Evolutionary conservation across 2,797 vertebrate species (phyloP).

Genomic region (Sparus aurata): DNA sequence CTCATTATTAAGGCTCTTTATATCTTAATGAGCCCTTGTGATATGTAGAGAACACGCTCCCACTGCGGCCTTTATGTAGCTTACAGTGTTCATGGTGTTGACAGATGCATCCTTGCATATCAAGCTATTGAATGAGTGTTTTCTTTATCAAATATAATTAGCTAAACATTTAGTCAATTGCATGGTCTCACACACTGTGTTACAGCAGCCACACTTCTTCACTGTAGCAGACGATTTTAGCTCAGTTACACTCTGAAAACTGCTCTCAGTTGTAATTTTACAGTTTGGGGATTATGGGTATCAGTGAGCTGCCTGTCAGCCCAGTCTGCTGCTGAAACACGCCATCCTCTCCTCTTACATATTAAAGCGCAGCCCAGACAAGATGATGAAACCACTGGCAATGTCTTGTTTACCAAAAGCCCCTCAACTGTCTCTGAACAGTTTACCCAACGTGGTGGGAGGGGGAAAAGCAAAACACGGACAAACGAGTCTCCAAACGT

Average conservation of each 20-base stretch:
- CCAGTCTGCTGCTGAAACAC: constrained; percentile 31
- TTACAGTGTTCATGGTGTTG: not conserved
- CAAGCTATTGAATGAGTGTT: not conserved
- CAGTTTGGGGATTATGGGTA: constrained; percentile 43
- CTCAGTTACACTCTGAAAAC: not conserved
- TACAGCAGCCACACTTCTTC: not conserved
- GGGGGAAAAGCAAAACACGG: not conserved
- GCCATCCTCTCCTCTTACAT: constrained; percentile 30
- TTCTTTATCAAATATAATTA: not conserved
- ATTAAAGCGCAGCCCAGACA: constrained; percentile 34
- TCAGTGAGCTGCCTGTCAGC: constrained; percentile 50
- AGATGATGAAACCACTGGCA: constrained; percentile 79
- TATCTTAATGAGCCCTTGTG: not conserved
- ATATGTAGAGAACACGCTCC: not conserved
- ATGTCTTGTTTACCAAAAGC: constrained; percentile 67
- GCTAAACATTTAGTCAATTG: not conserved
- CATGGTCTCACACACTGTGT: not conserved
- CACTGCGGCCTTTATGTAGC: not conserved
- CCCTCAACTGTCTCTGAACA: constrained; percentile 49
- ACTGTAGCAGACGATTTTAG: not conserved
- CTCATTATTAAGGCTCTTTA: constrained; percentile 8
- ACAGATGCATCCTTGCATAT: not conserved
- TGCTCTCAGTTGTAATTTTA: constrained; percentile 28
- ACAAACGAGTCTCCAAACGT: constrained; percentile 8
- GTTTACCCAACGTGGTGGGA: constrained; percentile 16